phyloP scores from a whole-genome alignment of 2,797 vertebrate species.

The Lutjanus campechanus region DNA sequence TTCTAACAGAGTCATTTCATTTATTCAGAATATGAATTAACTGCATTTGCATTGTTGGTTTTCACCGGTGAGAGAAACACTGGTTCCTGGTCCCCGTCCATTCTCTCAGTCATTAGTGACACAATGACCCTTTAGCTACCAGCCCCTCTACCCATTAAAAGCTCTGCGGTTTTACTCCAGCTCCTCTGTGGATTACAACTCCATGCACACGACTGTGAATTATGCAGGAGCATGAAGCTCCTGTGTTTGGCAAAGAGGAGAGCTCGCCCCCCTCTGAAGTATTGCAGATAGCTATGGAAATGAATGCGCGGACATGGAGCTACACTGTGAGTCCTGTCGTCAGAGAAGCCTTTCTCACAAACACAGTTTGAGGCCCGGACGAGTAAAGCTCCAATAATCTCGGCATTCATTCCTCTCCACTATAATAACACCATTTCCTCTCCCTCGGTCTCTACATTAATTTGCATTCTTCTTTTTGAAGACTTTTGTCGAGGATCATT shows the following conservation, averaged over 20 bases:
- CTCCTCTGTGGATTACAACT: slow-evolving; percentile 52
- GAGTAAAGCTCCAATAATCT: slow-evolving; percentile 54
- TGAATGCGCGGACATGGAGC: slow-evolving; percentile 71
- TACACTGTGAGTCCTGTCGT: slow-evolving; percentile 29
- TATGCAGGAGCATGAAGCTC: slow-evolving; percentile 73
- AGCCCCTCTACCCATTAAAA: slow-evolving; percentile 39
- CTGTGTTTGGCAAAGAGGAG: slow-evolving; percentile 53
- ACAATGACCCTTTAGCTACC: slow-evolving; percentile 42
- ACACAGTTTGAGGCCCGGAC: slow-evolving; percentile 48
- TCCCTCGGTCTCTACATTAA: slow-evolving; percentile 38
- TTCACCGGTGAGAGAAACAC: not conserved
- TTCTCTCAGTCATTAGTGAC: slow-evolving; percentile 44
- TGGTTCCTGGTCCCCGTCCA: not conserved
- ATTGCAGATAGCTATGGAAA: slow-evolving; percentile 58
- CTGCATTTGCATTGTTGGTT: slow-evolving; percentile 1
- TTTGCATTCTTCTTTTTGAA: slow-evolving; percentile 51
- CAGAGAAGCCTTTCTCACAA: slow-evolving; percentile 36
- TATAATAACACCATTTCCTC: slow-evolving; percentile 34
- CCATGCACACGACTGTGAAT: slow-evolving; percentile 46
- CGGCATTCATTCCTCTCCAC: slow-evolving; percentile 29
- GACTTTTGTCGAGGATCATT: slow-evolving; percentile 45
- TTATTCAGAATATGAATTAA: slow-evolving; percentile 17
- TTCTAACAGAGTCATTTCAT: not conserved
- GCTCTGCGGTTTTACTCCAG: slow-evolving; percentile 42
- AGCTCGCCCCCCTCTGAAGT: slow-evolving; percentile 42